These are phyloP conservation scores for Gulo gulo DNA, from an alignment of 2,113 vertebrate genomes.

Conservation along the genomic window DNA sequence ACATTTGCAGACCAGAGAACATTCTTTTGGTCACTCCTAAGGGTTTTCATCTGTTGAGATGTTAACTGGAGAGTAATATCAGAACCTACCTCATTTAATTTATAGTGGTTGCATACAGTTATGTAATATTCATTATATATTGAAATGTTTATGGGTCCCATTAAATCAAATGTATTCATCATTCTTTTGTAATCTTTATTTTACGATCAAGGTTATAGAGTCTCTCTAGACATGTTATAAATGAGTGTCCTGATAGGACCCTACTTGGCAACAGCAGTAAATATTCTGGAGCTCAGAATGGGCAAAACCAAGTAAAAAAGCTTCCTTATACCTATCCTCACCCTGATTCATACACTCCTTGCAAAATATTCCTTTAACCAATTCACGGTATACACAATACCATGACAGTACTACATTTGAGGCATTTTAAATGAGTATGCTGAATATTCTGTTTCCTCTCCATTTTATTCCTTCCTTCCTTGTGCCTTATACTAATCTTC, in stretches of 20 bases:
- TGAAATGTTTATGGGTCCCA: neutral
- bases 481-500: neutral
- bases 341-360: neutral
- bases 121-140: neutral
- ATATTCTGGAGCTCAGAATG: neutral
- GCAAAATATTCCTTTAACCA: neutral
- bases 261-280: neutral
- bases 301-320: neutral
- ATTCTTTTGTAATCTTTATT: neutral
- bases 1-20: neutral
- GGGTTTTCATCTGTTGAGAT: neutral
- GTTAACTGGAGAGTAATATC: neutral
- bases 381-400: neutral
- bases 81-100: neutral
- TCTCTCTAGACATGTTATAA: neutral
- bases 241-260: neutral
- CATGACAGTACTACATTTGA: neutral
- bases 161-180: slow-evolving; percentile 15
- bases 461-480: neutral
- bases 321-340: neutral
- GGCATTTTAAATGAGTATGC: neutral
- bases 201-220: slow-evolving; percentile 10
- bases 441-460: neutral
- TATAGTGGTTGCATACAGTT: neutral
- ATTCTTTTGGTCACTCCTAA: neutral